Base-by-base conservation (phyloP, 2,113 vertebrate species). In the Tragelaphus scriptus region DNA sequence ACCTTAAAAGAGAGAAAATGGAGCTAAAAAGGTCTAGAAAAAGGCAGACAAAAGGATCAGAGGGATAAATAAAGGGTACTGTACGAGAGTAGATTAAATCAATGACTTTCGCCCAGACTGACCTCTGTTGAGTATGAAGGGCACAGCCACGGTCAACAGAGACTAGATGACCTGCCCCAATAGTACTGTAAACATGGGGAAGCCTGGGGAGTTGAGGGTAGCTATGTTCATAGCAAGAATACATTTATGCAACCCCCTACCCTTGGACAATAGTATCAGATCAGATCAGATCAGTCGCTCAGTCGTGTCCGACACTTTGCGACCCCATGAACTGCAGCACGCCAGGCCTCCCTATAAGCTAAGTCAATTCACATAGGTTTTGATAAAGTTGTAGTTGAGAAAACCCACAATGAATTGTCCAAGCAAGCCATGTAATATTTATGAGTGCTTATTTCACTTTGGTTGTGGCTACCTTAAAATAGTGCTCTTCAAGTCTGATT, bases 1-100 rank as follows among this genome's bases (percentile, higher is more conserved):
- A 95, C 96, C 96, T 97, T 93, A 85, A 97, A 98, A 94, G 95
- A 82, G 82, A 97, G 96, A 95, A 97, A 94, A 97, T 96, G 86
- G 91, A 97, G 86, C 96, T 88, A 65, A 63, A 95, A 92, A 97
- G 88, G 93, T 95, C 90, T 96, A 91, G 91, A 80, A 94, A 96
- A 97, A 96, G 89, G 91, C 96, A 97, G 95, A 96, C 96, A 82
- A 94, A 96, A 96, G 97, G 96, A 95, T 98, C 91, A 94, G n/a
- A 91, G 53, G 91, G 53, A 86, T 94, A 25, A 63, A 94, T 92
- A 89, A 87, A 59, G 58, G 55, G 63, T 88, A 47, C 90, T 85
- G n/a, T 59, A 59, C 90, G 59, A 89, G 56, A 96, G 61, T 63
- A 95, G 86, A 95, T 97, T 96, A 95, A 97, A 97, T 90, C 5